Base-by-base conservation (phyloP, 2,797 vertebrate genomes). In the Cuniculus paca region DNA sequence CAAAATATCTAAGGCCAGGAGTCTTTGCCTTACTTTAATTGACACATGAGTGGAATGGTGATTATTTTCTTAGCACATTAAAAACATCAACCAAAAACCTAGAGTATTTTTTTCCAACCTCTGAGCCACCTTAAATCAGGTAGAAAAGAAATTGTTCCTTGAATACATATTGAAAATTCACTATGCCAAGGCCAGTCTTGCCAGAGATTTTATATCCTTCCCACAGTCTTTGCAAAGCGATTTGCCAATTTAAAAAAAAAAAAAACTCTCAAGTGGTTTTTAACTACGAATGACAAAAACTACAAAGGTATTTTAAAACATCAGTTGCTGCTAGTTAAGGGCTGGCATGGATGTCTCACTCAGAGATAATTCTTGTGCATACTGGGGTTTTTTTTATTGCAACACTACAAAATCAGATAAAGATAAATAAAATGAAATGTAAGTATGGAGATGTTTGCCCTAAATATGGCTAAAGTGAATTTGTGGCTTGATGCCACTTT, bases 401-500 rank as follows among this genome's bases (percentile, higher is more conserved):
- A 97, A 97, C 97, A 93, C 89, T 97, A 97, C 95, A 98, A 98
- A 98, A 98, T 98, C 98, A 98, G 98, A 98, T 98, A 98, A 98
- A 98, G 97, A 97, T 98, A 98, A 98, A 98, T 98, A 98, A 98
- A 98, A 98, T 94, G 90, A 98, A 98, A 97, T 97, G 96, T 97
- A 98, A 96, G 97, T 96, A 72, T 1, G n/a, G 97, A 97, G 97
- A 98, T 98, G 97, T 98, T 98, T 98, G 98, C 96, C 97, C 98
- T 98, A 98, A 99, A 98, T 98, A 98, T 97, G 98, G 98, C 98
- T 98, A 98, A 99, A 98, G 98, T 98, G 98, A 98, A 98, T 98
- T 98, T 98, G 99, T 99, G 99, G 99, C 99, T 98, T 98, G 98
- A 99, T 99, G 99, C 99, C 99, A 99, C 98, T 98, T 98, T 98